Evolutionary conservation across 2,888 invertebrate genomes (phyloP).

Genomic region (Rhyacophila evoluta): DNA sequence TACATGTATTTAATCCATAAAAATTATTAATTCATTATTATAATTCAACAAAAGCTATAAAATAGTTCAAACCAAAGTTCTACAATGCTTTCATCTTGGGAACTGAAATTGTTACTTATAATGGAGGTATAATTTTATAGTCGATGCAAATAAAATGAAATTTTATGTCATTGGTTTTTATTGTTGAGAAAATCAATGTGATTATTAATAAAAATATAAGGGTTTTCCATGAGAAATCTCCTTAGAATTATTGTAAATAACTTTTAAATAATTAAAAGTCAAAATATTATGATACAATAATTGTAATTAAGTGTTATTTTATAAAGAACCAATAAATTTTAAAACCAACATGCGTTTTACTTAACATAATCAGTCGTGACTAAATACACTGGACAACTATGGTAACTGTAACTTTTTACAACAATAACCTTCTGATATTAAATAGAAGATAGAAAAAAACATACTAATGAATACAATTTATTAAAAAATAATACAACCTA

Average conservation of each 20-base stretch:
- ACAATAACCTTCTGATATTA: too few species aligned
- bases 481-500: too few species aligned
- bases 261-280: background rate
- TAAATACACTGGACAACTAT: too few species aligned
- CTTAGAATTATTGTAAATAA: background rate
- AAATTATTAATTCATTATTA: too few species aligned
- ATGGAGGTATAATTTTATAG: background rate
- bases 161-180: background rate
- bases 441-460: too few species aligned
- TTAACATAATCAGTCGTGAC: too few species aligned
- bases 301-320: constrained; percentile 20
- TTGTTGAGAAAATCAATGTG: background rate
- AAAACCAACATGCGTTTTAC: background rate
- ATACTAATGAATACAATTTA: too few species aligned
- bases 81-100: background rate
- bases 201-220: background rate
- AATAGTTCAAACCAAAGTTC: too few species aligned
- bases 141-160: background rate
- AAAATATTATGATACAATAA: constrained; percentile 22
- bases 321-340: constrained; percentile 2
- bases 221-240: background rate
- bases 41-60: too few species aligned
- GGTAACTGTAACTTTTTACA: too few species aligned
- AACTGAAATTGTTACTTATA: background rate
- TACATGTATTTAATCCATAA: too few species aligned